These are phyloP conservation scores for Nephrotoma guestfalica DNA, from an alignment of 2,888 invertebrate genomes.

Conservation along the genomic window DNA sequence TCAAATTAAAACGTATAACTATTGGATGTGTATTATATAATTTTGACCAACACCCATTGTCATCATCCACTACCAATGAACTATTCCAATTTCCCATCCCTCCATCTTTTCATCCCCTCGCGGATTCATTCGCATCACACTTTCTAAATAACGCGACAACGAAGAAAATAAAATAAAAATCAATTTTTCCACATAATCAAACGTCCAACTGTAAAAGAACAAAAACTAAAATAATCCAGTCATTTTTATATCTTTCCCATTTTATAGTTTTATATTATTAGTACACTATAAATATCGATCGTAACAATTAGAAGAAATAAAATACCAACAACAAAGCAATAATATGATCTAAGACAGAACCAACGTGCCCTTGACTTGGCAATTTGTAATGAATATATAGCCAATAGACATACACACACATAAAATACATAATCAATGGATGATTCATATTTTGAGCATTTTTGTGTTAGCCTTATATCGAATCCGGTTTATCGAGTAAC, in stretches of 20 bases:
- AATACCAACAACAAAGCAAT: neutral
- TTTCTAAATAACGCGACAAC: neutral
- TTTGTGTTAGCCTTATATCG: neutral
- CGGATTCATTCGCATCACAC: neutral
- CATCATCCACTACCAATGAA: neutral
- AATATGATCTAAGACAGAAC: neutral
- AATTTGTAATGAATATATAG: neutral
- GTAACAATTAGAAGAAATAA: neutral
- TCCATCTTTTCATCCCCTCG: neutral
- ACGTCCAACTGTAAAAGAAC: neutral
- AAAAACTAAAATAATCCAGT: neutral
- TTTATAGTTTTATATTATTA: neutral
- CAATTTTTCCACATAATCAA: neutral
- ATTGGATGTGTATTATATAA: neutral
- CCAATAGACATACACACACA: neutral
- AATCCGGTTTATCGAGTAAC: neutral
- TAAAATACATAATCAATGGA: neutral
- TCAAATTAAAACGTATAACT: neutral
- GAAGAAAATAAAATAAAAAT: neutral
- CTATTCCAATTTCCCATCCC: neutral
- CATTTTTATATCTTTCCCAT: neutral
- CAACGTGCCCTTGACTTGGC: neutral
- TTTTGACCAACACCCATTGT: neutral
- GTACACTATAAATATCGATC: neutral
- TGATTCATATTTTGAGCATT: neutral